Base-by-base conservation (phyloP, 1,140 invertebrate species). In the Zophobas morio region DNA sequence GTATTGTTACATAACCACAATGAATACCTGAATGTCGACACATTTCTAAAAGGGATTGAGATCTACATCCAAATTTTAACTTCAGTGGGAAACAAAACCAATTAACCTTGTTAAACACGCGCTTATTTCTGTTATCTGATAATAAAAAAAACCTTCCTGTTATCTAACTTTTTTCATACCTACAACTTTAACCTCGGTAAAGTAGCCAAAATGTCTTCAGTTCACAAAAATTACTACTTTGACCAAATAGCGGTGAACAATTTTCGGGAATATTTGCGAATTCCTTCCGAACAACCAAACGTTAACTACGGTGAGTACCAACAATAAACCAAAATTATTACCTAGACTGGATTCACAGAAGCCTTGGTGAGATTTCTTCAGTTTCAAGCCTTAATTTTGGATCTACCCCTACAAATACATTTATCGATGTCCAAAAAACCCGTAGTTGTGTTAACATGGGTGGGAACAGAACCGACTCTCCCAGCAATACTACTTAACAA, bases 401-500 rank as follows among this genome's bases (percentile, higher is more conserved):
- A 89, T 1, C 87, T 96, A 6, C 88, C 91, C 0, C 84, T 90
- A 4, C 85, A 89, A 78, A 87, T 93, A 1, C 89, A 88, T 80
- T 86, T 89, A 83, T 81, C 88, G 79, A 86, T 88, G 0, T 88
- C 90, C 0, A 88, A 89, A 39, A 95, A 94, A 82, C 95, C 95
- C 0, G 88, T 96, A 2, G 88, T 95, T n/a, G 86, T 97, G 6
- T 91, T 98, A 82, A 95, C 93, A 54, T 96, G 95, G 93, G 81
- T 86, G 74, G 96, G 96, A 40, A 88, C 85, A 0, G 85, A 95
- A 2, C 93, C 95, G 0, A 81, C 87, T 0, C 84, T 94, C 56
- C 90, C 92, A 0, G 88, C 93, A 0, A 88, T 98, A 35, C 82
- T 98, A 35, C 89, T 98, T 0, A 98, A 98, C 85, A 97, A 95